Evolutionary conservation across 2,797 vertebrate species (phyloP), one percentile per base, ranked within the genome.

Genomic region (Malacoraja senta): DNA sequence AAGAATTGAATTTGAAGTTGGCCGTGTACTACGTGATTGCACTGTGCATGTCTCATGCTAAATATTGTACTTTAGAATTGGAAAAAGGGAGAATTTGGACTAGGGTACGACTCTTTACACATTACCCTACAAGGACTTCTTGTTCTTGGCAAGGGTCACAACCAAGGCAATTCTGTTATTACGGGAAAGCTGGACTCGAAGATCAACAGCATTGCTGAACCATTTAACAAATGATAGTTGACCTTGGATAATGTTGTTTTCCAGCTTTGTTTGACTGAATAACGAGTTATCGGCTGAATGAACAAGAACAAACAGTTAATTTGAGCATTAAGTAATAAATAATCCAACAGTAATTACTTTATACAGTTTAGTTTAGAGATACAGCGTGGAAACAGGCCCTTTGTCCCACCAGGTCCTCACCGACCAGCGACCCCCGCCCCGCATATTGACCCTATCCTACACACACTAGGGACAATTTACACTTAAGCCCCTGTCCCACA

Each of bases 341-440:
- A 58, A 92, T 29, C 26, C 35, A 76, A 92, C 26, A 74, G 53
- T 91, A 92, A 74, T 76, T 76, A 92, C 58, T 76, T 92, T 74
- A 24, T 53, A 53, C 44, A 53, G 44, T 44, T 44, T 44, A 44
- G 44, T 53, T 53, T 53, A 53, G 44, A 53, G 44, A 53, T 53
- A 53, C 4, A 6, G 44, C 44, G 44, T 4, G 3, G 44, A 53
- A 53, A 6, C 44, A 53, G 44, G 44, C 44, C 44, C 44, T 53
- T 53, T 53, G 44, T 53, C 44, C 44, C 44, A 53, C 44, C 44
- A 53, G 44, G 44, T 53, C 44, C 0, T 6, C 44, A 53, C 44
- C 44, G 44, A 53, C 4, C 44, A 6, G 44, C 4, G 44, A 53
- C 44, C 1, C 44, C 44, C 44, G 1, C 44, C 44, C 44, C 44